These are phyloP conservation scores for Drosophila nigromelanica DNA, from an alignment of 1,140 invertebrate species.

Conservation along the genomic window DNA sequence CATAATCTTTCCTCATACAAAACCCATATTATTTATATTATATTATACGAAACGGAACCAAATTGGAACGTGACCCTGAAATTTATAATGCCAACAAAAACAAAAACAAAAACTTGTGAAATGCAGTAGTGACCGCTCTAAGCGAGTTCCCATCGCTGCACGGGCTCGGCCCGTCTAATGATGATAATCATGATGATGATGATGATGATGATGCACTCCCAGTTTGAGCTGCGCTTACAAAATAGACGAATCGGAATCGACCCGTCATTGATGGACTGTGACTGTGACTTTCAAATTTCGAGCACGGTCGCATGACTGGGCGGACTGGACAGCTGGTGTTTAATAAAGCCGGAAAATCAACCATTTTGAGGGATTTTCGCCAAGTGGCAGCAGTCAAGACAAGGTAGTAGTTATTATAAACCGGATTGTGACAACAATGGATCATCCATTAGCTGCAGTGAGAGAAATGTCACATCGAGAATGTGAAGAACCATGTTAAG, in stretches of 20 bases:
- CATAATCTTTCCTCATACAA: conserved; percentile 14
- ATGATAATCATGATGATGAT: neutral
- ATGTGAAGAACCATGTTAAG: neutral
- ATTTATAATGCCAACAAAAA: conserved; percentile 20
- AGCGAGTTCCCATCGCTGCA: neutral
- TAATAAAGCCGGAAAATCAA: conserved; percentile 35
- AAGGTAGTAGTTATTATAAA: conserved; percentile 45
- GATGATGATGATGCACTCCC: conserved; percentile 13
- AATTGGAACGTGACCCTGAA: conserved; percentile 67
- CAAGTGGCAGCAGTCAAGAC: conserved; percentile 39
- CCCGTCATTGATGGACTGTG: conserved; percentile 7
- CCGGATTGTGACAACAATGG: conserved; percentile 50
- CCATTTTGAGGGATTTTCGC: conserved; percentile 40
- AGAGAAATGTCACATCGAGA: conserved; percentile 17
- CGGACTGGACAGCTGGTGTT: conserved; percentile 25
- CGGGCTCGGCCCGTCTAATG: neutral
- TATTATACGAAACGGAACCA: conserved; percentile 19
- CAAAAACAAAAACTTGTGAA: conserved; percentile 54
- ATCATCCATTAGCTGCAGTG: conserved; percentile 45
- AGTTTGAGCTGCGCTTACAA: conserved; percentile 53
- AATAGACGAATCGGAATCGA: conserved; percentile 42
- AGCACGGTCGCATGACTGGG: conserved; percentile 26
- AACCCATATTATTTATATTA: neutral
- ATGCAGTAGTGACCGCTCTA: conserved; percentile 25
- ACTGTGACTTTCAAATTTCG: conserved; percentile 73